phyloP scores from a whole-genome alignment of 2,888 invertebrate species.

The Phoronis australis region DNA sequence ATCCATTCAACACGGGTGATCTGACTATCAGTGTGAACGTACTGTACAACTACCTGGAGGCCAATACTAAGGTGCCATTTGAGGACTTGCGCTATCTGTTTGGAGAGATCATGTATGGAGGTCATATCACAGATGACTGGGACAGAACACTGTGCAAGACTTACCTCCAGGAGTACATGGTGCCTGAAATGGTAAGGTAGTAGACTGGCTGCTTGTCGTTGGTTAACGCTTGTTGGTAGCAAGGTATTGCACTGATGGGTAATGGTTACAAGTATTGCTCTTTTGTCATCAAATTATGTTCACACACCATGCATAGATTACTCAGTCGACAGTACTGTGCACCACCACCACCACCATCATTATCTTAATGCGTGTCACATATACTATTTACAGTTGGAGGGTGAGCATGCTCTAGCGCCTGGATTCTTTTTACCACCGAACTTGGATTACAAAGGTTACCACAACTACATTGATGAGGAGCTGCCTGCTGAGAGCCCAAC shows the following conservation, averaged over 20 bases:
- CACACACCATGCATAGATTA: too few relatives aligned
- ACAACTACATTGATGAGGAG: constrained; percentile 84
- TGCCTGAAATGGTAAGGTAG: constrained; percentile 74
- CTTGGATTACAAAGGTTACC: constrained; percentile 86
- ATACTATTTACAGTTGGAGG: constrained; percentile 70
- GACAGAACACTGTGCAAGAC: constrained; percentile 78
- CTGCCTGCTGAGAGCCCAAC: constrained; percentile 91
- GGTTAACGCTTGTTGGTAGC: too few relatives aligned
- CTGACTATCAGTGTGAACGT: constrained; percentile 91
- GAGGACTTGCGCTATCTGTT: constrained; percentile 92
- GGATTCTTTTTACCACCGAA: constrained; percentile 90
- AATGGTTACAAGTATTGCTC: too few relatives aligned
- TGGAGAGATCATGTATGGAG: constrained; percentile 98
- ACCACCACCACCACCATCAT: too few relatives aligned
- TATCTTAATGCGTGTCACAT: too few relatives aligned
- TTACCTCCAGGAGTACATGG: constrained; percentile 82
- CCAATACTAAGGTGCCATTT: constrained; percentile 84
- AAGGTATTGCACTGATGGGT: too few relatives aligned
- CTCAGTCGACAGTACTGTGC: too few relatives aligned
- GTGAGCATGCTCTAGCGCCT: constrained; percentile 84
- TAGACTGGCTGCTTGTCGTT: too few relatives aligned
- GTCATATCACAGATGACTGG: constrained; percentile 97
- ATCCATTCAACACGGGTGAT: constrained; percentile 92
- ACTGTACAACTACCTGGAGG: constrained; percentile 88
- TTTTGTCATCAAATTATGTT: too few relatives aligned